Evolutionary conservation across 1,140 invertebrate species (phyloP).

Genomic region (Drosophila ercepeae): DNA sequence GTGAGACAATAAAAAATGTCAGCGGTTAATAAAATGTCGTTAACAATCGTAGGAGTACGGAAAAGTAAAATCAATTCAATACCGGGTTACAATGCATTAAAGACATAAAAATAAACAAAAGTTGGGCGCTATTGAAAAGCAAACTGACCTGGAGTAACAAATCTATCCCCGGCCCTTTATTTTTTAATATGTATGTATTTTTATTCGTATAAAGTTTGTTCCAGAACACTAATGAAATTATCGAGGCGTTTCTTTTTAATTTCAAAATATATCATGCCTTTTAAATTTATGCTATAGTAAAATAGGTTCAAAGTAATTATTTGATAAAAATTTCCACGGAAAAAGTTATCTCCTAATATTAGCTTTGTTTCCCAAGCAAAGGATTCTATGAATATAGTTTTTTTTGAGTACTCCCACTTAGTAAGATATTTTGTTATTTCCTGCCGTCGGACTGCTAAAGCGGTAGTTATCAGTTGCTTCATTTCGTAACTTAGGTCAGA

Average conservation of each 20-base stretch:
- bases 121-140: too few relatives aligned
- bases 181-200: too few relatives aligned
- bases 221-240: conserved; percentile 52
- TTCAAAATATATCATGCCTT: conserved; percentile 52
- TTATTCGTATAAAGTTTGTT: conserved; percentile 7
- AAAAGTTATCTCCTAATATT: conserved; percentile 65
- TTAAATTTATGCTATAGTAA: conserved; percentile 22
- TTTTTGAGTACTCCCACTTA: background rate
- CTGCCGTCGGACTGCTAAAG: background rate
- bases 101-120: too few relatives aligned
- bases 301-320: conserved; percentile 46
- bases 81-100: too few relatives aligned
- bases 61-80: too few relatives aligned
- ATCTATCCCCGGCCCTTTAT: too few relatives aligned
- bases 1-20: too few relatives aligned
- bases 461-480: background rate
- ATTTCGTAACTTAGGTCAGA: background rate
- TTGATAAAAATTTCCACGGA: conserved; percentile 43
- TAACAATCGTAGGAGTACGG: too few relatives aligned
- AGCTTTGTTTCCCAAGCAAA: conserved; percentile 53
- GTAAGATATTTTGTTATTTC: background rate
- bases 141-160: too few relatives aligned
- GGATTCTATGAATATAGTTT: background rate
- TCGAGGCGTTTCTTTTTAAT: conserved; percentile 45
- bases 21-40: too few relatives aligned